Evolutionary conservation across 2,113 vertebrate species (phyloP), one percentile per base, ranked within the genome.

Genomic region (Oreocharis arfaki): DNA sequence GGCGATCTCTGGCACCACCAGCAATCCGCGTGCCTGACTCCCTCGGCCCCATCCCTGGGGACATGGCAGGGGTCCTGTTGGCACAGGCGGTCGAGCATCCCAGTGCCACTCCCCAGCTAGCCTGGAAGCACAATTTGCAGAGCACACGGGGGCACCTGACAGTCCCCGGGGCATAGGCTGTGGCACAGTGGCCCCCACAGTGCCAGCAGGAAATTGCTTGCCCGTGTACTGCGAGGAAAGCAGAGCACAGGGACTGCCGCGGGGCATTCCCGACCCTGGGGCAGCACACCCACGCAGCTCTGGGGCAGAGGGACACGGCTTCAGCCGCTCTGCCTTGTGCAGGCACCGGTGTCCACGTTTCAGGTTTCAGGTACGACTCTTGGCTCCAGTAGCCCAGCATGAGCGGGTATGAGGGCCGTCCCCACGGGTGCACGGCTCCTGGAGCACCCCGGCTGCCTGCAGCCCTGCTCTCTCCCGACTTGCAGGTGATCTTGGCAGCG

Each of bases 341-440:
- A 19, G 55, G 30, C 70, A 30, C 24, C 0, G 0, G 12, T 16
- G 37, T 61, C 47, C 10, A 0, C 3, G 0, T 3, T n/a, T n/a
- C n/a, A n/a, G 1, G 18, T 5, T 11, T 41, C 23, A 22, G 46
- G n/a, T 59, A 59, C 2, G 3, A 41, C 35, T 64, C 30, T 49
- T 49, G 73, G 41, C 53, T 56, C 23, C 0, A 2, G 12, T 12
- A 53, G 44, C n/a, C 17, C 61, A 42, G 33, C 8, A 3, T 2
- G 33, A 20, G n/a, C 4, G 1, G 4, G 56, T 18, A 37, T 5
- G 14, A 56, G 50, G 24, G 52, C 44, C 19, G 7, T 75, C 7
- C 6, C 30, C 32, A 7, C 0, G 2, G 22, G 30, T 23, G 15
- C 53, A 2, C 2, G 5, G 82, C 61, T 89, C 27, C 50, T 13